These are phyloP conservation scores for Chlamydotis undulata DNA, from an alignment of 2,113 vertebrate species.

Conservation along the genomic window DNA sequence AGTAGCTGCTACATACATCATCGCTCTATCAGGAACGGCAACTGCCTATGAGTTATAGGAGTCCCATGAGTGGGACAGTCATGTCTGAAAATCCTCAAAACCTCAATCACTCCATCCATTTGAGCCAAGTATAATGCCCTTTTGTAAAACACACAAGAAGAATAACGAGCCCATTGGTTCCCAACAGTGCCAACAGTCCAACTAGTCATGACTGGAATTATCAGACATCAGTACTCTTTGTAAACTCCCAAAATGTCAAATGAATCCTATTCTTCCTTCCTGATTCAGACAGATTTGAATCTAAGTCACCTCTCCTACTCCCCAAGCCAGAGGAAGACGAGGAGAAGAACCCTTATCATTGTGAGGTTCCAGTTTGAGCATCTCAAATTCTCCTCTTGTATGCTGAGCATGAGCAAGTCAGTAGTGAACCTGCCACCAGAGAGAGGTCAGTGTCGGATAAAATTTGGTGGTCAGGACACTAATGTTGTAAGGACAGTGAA, in stretches of 20 bases:
- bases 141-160: not conserved
- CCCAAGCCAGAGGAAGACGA: not conserved
- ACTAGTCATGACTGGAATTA: not conserved
- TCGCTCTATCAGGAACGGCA: not conserved
- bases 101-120: not conserved
- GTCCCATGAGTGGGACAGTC: not conserved
- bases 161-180: not conserved
- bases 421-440: not conserved
- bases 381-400: not conserved
- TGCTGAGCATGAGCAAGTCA: accelerated
- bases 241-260: not conserved
- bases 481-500: not conserved
- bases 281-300: not conserved
- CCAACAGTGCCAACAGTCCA: not conserved
- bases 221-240: not conserved
- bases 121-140: not conserved
- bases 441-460: not conserved
- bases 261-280: not conserved
- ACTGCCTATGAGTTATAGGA: not conserved
- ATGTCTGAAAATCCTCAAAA: not conserved
- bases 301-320: not conserved
- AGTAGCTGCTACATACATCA: not conserved
- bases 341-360: not conserved
- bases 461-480: not conserved
- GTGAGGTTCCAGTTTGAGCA: not conserved